These are phyloP conservation scores for Hypena proboscidalis DNA, from an alignment of 2,888 invertebrate genomes.

Conservation along the genomic window DNA sequence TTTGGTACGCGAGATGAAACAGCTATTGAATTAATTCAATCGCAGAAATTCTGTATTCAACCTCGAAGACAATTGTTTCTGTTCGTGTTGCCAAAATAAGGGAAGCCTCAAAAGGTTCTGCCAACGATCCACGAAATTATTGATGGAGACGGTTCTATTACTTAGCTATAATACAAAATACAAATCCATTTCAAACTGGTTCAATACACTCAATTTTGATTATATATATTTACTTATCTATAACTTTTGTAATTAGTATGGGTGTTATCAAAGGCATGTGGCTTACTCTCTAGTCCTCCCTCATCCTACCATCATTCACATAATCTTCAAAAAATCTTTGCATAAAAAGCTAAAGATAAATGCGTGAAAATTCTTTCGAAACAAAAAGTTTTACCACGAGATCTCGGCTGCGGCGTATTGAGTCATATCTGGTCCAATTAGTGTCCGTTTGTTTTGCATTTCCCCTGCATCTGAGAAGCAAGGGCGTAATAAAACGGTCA, in stretches of 20 bases:
- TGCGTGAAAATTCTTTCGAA: slow-evolving; percentile 13
- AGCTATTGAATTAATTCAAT: slow-evolving; percentile 83
- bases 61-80: slow-evolving; percentile 74
- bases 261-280: slow-evolving; percentile 12
- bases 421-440: slow-evolving; percentile 64
- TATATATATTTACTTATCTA: background rate
- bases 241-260: slow-evolving; percentile 3
- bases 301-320: slow-evolving; percentile 31
- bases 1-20: slow-evolving; percentile 72
- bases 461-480: slow-evolving; percentile 62
- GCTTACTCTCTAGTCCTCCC: slow-evolving; percentile 13
- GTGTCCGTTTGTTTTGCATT: slow-evolving; percentile 72
- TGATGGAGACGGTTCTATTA: slow-evolving; percentile 53
- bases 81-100: slow-evolving; percentile 69
- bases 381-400: background rate
- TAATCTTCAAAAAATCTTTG: slow-evolving; percentile 22
- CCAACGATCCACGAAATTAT: slow-evolving; percentile 62
- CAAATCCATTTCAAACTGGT: too few species aligned
- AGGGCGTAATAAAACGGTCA: slow-evolving; percentile 69
- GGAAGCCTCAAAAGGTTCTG: slow-evolving; percentile 69
- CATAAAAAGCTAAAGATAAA: slow-evolving; percentile 23
- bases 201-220: too few species aligned
- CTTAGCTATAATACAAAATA: too few species aligned
- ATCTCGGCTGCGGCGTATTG: slow-evolving; percentile 38
- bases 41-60: slow-evolving; percentile 75